Evolutionary conservation across 2,113 vertebrate genomes (phyloP), one percentile per base, ranked within the genome.

Genomic region (Proteles cristata): DNA sequence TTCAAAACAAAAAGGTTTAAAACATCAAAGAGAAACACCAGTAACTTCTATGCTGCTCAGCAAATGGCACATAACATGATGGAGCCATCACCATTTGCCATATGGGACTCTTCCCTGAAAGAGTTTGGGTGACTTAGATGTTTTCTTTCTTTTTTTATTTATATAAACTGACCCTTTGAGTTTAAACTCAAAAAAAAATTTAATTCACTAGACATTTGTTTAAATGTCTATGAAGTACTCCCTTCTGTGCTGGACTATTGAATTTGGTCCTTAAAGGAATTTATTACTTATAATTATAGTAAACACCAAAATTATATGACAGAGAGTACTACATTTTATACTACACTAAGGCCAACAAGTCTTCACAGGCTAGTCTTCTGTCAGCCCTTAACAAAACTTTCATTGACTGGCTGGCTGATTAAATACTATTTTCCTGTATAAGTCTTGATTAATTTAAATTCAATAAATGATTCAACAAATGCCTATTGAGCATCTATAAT

Each of bases 371-470:
- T 90, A 80, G 55, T 83, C 23, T 69, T 31, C 86, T 68, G 74
- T 93, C 79, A 87, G 90, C 89, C 92, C 63, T 80, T 92, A 80
- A 90, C 77, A 95, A 61, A 84, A 88, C 88, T 94, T 90, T 93
- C 33, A 97, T 88, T 93, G 77, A 81, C 58, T 73, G n/a, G 58
- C 53, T 93, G 81, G 68, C 39, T 90, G 31, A 96, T 83, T 92
- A 74, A 81, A 76, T 80, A 65, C 31, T 71, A n/a, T 50, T 95
- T 88, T 96, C 68, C 65, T 90, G 23, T 94, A 15, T 83, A 71
- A 63, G 58, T 89, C 81, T 90, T 87, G n/a, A 96, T 68, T 90
- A 61, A 97, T 92, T 77, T 97, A 84, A 92, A 66, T 71, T 93
- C 92, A 89, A 93, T 86, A 86, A 94, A 45, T 0, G 65, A 71